Percentiles rank a stretch among this genome's conserved stretches.
phyloP scores from a whole-genome alignment of 2,113 vertebrate species.

The Thermophis baileyi region DNA sequence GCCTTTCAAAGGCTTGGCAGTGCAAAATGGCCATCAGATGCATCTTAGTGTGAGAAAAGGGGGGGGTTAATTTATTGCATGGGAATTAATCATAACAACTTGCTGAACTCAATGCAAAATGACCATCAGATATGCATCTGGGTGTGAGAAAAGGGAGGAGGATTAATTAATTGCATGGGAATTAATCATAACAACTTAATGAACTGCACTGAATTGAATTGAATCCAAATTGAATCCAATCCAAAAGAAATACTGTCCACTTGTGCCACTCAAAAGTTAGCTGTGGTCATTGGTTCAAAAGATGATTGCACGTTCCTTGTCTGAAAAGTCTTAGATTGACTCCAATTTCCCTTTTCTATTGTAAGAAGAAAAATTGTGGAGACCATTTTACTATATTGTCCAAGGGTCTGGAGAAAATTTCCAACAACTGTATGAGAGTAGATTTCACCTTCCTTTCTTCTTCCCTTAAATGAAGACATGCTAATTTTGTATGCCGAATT shows the following conservation, averaged over 20 bases:
- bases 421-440: not conserved
- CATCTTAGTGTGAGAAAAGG: not conserved
- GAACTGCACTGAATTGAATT: not conserved
- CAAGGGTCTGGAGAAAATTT: not conserved
- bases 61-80: not conserved
- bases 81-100: not conserved
- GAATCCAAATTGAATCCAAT: not conserved
- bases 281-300: not conserved
- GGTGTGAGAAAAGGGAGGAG: not conserved
- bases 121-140: not conserved
- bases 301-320: not conserved
- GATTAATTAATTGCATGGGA: not conserved
- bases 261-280: not conserved
- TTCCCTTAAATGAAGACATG: not conserved
- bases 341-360: not conserved
- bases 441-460: not conserved
- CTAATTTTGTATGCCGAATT: not conserved
- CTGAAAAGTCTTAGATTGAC: not conserved
- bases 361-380: not conserved
- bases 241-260: not conserved
- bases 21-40: not conserved
- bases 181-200: not conserved
- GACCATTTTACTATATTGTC: not conserved
- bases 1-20: not conserved
- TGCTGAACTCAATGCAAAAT: not conserved